Conservation (phyloP, 2,797 vertebrate species). For the Poecilia velifera region DNA sequence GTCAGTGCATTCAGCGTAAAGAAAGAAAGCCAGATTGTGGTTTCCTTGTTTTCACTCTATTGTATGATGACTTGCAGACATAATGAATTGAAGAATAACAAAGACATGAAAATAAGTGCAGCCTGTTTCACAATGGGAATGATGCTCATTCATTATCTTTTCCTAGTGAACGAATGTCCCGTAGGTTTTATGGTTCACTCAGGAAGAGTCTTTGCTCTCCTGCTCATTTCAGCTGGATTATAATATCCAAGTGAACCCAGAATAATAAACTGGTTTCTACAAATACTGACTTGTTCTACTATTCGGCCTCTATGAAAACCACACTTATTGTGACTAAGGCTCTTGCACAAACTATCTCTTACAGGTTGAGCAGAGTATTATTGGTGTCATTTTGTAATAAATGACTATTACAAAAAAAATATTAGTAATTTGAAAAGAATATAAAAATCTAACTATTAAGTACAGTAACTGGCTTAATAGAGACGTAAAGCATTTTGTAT, state of each 20-base stretch:
- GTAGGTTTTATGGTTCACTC: not conserved
- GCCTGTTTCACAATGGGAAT: not conserved
- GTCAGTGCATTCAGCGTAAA: conserved; percentile 50
- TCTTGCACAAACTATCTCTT: not conserved
- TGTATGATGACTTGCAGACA: conserved; percentile 14
- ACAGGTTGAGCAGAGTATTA: too few species aligned
- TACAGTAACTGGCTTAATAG: not conserved
- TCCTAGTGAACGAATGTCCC: not conserved
- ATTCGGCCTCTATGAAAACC: not conserved
- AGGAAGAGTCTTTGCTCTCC: not conserved
- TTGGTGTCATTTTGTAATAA: not conserved
- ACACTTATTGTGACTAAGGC: not conserved
- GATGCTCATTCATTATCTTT: not conserved
- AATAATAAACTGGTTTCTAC: not conserved
- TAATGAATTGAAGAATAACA: conserved; percentile 6
- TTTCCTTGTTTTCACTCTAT: conserved; percentile 32
- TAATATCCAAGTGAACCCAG: not conserved
- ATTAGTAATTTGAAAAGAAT: not conserved
- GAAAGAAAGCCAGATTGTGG: conserved; percentile 31
- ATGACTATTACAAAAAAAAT: not conserved
- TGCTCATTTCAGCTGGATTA: not conserved
- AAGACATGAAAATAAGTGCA: conserved; percentile 8
- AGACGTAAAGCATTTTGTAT: not conserved
- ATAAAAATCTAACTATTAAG: not conserved
- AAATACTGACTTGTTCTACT: not conserved